phyloP scores from a whole-genome alignment of 2,113 vertebrate genomes.

The Thoracochromis brauschi region DNA sequence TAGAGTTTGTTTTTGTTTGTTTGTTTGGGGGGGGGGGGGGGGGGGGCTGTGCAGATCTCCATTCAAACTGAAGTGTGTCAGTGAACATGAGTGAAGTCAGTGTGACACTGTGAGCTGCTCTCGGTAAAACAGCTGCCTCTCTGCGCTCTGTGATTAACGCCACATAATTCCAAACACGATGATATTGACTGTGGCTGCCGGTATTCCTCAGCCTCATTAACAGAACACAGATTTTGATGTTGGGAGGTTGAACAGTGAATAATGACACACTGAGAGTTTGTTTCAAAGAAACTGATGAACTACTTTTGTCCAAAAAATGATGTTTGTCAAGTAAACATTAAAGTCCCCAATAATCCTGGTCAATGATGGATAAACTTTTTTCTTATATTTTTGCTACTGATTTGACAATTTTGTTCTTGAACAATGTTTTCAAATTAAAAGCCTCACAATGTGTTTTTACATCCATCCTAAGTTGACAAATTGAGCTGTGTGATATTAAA shows the following conservation, averaged over 20 bases:
- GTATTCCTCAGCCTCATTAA: background rate
- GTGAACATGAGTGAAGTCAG: background rate
- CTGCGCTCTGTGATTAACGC: background rate
- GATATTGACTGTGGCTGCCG: background rate
- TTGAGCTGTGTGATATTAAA: background rate
- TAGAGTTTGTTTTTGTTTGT: too few species aligned
- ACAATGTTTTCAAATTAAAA: background rate
- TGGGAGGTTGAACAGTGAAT: background rate
- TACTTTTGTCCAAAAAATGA: background rate
- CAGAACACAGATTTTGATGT: background rate
- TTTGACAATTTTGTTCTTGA: background rate
- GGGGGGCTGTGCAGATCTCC: background rate
- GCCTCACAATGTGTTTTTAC: background rate
- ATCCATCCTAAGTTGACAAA: background rate
- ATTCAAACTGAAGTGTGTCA: background rate
- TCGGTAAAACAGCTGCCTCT: background rate
- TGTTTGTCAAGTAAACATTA: background rate
- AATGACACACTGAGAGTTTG: background rate
- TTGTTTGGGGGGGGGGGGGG: too few species aligned
- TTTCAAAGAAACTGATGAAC: background rate
- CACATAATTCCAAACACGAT: slow-evolving; percentile 12
- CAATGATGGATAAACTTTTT: background rate
- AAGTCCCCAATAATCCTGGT: background rate
- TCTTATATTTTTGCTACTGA: background rate
- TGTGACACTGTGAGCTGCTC: background rate